Conservation (phyloP, 2,113 vertebrate species). For the Myotis brandtii region DNA sequence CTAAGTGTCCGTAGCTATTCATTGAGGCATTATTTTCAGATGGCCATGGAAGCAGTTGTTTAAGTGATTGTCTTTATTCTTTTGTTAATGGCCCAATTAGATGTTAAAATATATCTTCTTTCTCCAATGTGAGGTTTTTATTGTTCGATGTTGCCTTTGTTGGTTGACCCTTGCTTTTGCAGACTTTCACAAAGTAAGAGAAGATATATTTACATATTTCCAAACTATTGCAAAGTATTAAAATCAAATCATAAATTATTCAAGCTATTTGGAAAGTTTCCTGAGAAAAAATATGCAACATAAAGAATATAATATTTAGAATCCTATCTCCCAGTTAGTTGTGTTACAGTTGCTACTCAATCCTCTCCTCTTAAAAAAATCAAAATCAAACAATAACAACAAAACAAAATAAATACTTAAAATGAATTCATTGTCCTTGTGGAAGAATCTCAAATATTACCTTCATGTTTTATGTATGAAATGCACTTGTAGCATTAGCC, state of each 20-base stretch:
- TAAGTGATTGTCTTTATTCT: conserved; percentile 44
- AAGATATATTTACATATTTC: conserved; percentile 57
- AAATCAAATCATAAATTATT: conserved; percentile 69
- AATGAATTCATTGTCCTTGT: conserved; percentile 14
- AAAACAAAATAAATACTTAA: conserved; percentile 43
- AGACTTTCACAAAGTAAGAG: conserved; percentile 21
- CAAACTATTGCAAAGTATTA: conserved; percentile 27
- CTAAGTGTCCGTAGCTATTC: conserved; percentile 50
- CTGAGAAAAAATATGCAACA: conserved; percentile 15
- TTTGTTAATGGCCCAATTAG: conserved; percentile 38
- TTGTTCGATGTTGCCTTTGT: conserved; percentile 1
- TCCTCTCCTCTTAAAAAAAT: conserved; percentile 48
- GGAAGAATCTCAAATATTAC: neutral
- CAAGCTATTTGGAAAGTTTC: conserved; percentile 55
- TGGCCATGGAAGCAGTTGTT: conserved; percentile 9
- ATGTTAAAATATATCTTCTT: conserved; percentile 51
- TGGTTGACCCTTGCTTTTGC: conserved; percentile 25
- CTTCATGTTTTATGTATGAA: neutral
- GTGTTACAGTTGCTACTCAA: conserved; percentile 11
- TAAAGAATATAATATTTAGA: conserved; percentile 48
- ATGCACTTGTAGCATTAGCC: neutral
- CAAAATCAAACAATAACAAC: conserved; percentile 11
- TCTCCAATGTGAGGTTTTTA: conserved; percentile 31
- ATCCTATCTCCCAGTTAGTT: neutral
- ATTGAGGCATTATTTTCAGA: conserved; percentile 52